Evolutionary conservation across 1,140 invertebrate genomes (phyloP), one percentile per base, ranked within the genome.

Genomic region (Drosophila novamexicana): DNA sequence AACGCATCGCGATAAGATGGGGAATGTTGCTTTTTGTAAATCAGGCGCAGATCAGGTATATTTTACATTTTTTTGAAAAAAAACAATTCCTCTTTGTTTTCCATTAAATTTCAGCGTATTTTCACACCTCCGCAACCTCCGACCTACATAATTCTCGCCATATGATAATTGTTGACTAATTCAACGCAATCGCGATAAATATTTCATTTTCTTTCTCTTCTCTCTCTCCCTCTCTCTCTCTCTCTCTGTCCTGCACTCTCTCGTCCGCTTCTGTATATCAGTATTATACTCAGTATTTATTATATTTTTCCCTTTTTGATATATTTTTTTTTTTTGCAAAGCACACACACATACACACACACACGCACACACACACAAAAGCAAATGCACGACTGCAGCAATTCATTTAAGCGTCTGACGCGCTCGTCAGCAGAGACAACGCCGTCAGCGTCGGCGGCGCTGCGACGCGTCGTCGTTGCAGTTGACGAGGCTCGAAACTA

Each of bases 401-500:
- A 84, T 78, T 78, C 80, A 89, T 77, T 89, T 90, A 89, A 89
- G 80, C 80, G 84, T 69, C 59, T 72, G 63, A 72, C 53, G 59
- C 72, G 72, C 72, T 65, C 54, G 54, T 65, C 8, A 52, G n/a
- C 40, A 40, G 50, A 44, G 70, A 39, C 44, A 54, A n/a, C 67
- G 57, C n/a, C 45, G 70, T 37, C 72, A 36, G 10, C 66, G 32
- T 9, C 57, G 22, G 34, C 45, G 40, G n/a, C 61, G 34, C 56
- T 49, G 61, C 68, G 61, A 63, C 58, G 62, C 64, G 79, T 63
- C 67, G 65, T 81, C 84, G 77, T 78, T 89, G 84, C 84, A 89
- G 84, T 89, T 81, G 80, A 89, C 84, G 84, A 89, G 81, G 84
- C 84, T 81, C 42, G 65, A 82, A 91, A 91, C 75, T 91, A 58